Evolutionary conservation across 2,888 invertebrate genomes (phyloP).

Genomic region (Megaustenia siamemsis): DNA sequence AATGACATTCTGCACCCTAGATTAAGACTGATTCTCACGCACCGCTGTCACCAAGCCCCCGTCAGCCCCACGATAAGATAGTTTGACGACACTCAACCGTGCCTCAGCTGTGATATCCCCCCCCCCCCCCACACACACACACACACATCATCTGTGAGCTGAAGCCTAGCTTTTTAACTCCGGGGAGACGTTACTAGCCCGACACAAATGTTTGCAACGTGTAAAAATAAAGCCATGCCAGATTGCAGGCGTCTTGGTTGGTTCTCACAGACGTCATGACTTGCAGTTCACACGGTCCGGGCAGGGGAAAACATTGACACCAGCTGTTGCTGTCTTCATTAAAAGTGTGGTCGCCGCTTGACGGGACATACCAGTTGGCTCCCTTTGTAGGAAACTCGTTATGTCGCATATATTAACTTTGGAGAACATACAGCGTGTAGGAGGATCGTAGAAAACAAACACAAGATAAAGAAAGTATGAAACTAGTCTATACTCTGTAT

Average conservation of each 20-base stretch:
- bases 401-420: not conserved
- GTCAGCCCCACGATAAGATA: too few species aligned
- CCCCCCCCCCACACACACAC: too few species aligned
- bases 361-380: not conserved
- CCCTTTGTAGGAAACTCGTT: too few species aligned
- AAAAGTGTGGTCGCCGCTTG: not conserved
- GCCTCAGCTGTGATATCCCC: too few species aligned
- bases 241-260: not conserved
- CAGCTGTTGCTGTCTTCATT: conserved; percentile 9
- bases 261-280: not conserved
- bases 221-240: not conserved
- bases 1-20: not conserved
- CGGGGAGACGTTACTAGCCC: not conserved
- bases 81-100: too few species aligned
- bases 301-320: not conserved
- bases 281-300: not conserved
- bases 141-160: too few species aligned
- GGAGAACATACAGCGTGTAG: too few species aligned
- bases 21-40: not conserved
- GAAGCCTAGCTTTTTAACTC: too few species aligned
- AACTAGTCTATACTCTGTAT: too few species aligned
- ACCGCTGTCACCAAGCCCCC: not conserved
- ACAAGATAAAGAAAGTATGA: too few species aligned
- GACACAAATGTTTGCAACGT: not conserved
- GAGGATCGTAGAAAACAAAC: too few species aligned